Conservation (phyloP, 2,797 vertebrate species). For the Poecilia wingei region DNA sequence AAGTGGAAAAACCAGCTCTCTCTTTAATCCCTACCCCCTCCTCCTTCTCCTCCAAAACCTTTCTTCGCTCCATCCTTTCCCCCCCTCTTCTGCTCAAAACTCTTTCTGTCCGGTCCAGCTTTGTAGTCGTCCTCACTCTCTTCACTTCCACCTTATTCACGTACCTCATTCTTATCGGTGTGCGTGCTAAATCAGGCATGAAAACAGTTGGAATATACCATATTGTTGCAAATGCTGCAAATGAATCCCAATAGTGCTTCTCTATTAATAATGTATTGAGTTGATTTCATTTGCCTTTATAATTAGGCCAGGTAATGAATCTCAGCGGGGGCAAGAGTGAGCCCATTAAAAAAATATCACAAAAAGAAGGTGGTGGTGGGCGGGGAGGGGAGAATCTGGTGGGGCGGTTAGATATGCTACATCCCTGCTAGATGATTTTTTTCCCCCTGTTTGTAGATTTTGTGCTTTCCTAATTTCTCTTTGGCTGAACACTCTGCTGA, state of each 20-base stretch:
- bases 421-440: slow-evolving; percentile 53
- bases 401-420: slow-evolving; percentile 56
- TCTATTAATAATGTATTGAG: slow-evolving; percentile 85
- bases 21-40: slow-evolving; percentile 43
- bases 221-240: slow-evolving; percentile 80
- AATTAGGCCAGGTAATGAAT: slow-evolving; percentile 88
- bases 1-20: slow-evolving; percentile 65
- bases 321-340: slow-evolving; percentile 81
- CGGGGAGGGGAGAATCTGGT: slow-evolving; percentile 10
- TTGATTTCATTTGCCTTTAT: slow-evolving; percentile 95
- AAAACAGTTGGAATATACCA: slow-evolving; percentile 81
- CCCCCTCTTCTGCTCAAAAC: slow-evolving; percentile 9
- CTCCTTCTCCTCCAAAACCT: slow-evolving; percentile 6
- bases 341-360: slow-evolving; percentile 66
- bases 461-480: slow-evolving; percentile 73
- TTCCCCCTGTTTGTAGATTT: slow-evolving; percentile 74
- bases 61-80: slow-evolving; percentile 15
- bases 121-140: slow-evolving; percentile 18
- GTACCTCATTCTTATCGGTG: slow-evolving; percentile 61
- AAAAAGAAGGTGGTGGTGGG: slow-evolving; percentile 37
- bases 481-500: slow-evolving; percentile 78
- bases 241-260: slow-evolving; percentile 78
- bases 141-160: slow-evolving; percentile 29
- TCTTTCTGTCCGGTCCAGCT: slow-evolving; percentile 28
- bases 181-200: slow-evolving; percentile 78